Percentiles rank a stretch among this genome's conserved stretches.
phyloP scores from a whole-genome alignment of 35 echinoderm and acorn worm genomes.

The Stichopus chloronotus region DNA sequence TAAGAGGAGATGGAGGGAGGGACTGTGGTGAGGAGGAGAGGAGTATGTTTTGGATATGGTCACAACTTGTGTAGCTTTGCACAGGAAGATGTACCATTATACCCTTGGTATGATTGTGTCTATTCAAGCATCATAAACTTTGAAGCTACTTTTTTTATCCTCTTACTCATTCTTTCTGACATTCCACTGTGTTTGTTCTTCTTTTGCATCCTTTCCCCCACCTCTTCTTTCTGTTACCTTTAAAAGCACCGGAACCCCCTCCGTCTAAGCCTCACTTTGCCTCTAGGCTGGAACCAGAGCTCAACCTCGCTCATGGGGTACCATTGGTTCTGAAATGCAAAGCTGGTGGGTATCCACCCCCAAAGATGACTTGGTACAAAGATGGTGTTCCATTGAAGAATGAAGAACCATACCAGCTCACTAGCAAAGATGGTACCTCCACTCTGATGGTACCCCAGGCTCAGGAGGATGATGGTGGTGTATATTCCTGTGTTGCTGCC shows the following conservation, averaged over 20 bases:
- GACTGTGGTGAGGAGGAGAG: background rate
- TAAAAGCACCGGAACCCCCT: conserved; percentile 32
- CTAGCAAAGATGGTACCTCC: conserved; percentile 15
- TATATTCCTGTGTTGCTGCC: conserved; percentile 43
- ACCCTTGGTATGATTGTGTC: background rate
- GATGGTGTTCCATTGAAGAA: conserved; percentile 48
- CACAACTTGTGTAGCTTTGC: too few species aligned
- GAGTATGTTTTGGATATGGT: too few species aligned
- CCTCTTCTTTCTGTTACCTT: background rate
- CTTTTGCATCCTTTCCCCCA: background rate
- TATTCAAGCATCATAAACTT: too few species aligned
- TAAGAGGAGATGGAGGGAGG: too few species aligned
- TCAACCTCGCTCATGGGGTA: conserved; percentile 14
- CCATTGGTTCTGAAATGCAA: conserved; percentile 41
- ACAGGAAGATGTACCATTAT: background rate
- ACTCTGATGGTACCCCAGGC: conserved; percentile 31
- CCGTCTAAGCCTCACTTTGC: conserved; percentile 48
- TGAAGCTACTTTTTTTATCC: background rate
- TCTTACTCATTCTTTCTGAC: background rate
- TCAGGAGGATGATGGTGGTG: conserved; percentile 37
- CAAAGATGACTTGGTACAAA: conserved; percentile 60
- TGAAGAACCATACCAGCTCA: conserved; percentile 33
- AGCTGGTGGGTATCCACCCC: conserved; percentile 44
- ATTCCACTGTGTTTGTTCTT: background rate
- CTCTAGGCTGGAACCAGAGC: conserved; percentile 30